A percentile compares a stretch with the other conserved stretches of the same genome.
phyloP scores from a whole-genome alignment of 1,140 invertebrate species.

The Anastrepha obliqua region DNA sequence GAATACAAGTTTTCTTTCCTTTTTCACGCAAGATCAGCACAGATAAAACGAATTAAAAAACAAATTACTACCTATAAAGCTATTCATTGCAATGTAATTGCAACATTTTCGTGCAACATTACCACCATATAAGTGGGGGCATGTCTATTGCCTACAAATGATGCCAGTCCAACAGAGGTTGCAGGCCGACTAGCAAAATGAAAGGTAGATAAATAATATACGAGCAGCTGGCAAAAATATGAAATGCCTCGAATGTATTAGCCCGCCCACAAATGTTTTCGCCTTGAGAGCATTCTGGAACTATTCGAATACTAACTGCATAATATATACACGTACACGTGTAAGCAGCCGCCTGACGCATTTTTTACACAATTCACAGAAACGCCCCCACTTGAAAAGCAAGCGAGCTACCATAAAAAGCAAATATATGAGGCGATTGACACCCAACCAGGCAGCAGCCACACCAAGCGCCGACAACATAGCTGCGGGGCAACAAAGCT shows the following conservation, averaged over 20 bases:
- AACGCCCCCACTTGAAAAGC: constrained; percentile 11
- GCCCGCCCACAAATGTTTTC: constrained; percentile 12
- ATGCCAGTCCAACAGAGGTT: not conserved
- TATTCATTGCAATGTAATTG: constrained; percentile 22
- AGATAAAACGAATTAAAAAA: constrained; percentile 2
- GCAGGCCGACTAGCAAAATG: not conserved
- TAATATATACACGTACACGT: not conserved
- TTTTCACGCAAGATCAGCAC: not conserved
- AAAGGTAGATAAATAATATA: constrained; percentile 19
- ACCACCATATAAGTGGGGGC: not conserved
- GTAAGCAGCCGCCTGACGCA: constrained; percentile 6
- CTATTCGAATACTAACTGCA: not conserved
- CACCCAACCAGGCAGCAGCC: constrained; percentile 42
- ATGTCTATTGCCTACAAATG: not conserved
- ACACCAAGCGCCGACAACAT: constrained; percentile 28
- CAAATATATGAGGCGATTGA: constrained; percentile 50
- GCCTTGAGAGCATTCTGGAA: not conserved
- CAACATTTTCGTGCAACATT: constrained; percentile 50
- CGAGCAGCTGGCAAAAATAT: constrained; percentile 47
- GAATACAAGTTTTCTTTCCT: not conserved
- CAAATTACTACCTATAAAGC: constrained; percentile 16
- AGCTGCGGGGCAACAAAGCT: not conserved
- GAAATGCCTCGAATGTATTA: constrained; percentile 47
- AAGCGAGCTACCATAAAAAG: constrained; percentile 39
- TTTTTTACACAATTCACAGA: constrained; percentile 38